phyloP scores from a whole-genome alignment of 2,888 invertebrate genomes.

The Drosophila ezoana region DNA sequence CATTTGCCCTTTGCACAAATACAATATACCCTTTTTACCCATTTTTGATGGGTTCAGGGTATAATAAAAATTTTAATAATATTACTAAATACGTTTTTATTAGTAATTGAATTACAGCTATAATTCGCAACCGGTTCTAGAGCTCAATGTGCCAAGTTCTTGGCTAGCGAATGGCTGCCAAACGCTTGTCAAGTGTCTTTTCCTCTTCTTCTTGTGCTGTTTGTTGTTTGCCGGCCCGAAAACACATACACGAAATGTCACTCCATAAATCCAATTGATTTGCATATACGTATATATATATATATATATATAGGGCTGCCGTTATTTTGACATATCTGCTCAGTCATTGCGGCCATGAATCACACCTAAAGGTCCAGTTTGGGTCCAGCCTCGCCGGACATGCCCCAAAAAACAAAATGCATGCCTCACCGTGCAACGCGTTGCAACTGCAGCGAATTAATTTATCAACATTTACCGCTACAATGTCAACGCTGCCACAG shows the following conservation, averaged over 20 bases:
- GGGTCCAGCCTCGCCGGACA: neutral
- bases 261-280: conserved; percentile 37
- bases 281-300: conserved; percentile 15
- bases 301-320: conserved; percentile 2
- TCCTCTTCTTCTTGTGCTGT: conserved; percentile 6
- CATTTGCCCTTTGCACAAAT: no score
- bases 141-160: conserved; percentile 8
- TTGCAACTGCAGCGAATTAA: conserved; percentile 67
- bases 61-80: neutral
- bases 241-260: conserved; percentile 19
- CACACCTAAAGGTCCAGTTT: conserved; percentile 29
- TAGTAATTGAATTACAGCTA: neutral
- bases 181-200: conserved; percentile 28
- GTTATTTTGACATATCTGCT: conserved; percentile 31
- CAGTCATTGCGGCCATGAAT: conserved; percentile 44
- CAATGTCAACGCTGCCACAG: conserved; percentile 66
- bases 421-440: conserved; percentile 22
- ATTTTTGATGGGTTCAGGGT: no score
- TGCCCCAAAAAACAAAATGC: neutral
- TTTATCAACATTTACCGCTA: conserved; percentile 76
- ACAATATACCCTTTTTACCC: no score
- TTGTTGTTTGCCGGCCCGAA: conserved; percentile 41
- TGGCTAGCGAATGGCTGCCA: conserved; percentile 24
- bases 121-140: conserved; percentile 26
- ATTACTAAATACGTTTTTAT: neutral